These are phyloP conservation scores for Anoplius nigerrimus DNA, from an alignment of 2,888 invertebrate genomes.

Conservation along the genomic window DNA sequence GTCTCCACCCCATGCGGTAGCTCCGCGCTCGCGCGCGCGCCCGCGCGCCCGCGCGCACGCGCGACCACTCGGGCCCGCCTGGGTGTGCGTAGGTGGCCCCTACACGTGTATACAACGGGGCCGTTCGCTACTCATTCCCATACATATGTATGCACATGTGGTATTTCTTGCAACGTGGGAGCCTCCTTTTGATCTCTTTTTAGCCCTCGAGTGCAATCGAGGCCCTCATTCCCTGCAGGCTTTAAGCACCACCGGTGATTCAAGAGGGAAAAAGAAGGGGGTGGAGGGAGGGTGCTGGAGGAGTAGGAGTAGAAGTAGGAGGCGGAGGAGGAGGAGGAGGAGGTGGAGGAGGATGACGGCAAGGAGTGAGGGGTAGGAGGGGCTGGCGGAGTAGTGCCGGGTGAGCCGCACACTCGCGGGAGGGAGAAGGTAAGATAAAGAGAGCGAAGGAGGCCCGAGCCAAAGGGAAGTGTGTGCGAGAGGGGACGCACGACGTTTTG, in stretches of 20 bases:
- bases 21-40: no score
- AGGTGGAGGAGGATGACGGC: neutral
- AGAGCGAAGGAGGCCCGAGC: neutral
- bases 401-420: neutral
- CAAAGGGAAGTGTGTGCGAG: slow-evolving; percentile 7
- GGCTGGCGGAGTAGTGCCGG: neutral
- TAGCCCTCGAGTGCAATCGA: slow-evolving; percentile 54
- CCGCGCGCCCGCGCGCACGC: no score
- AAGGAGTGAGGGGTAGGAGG: neutral
- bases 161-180: slow-evolving; percentile 47
- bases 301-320: no score
- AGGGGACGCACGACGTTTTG: slow-evolving; percentile 56
- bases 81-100: slow-evolving; percentile 38
- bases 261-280: slow-evolving; percentile 39
- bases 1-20: slow-evolving; percentile 12
- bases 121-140: slow-evolving; percentile 12
- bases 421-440: neutral
- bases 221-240: slow-evolving; percentile 39
- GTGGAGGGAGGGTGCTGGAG: neutral
- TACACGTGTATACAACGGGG: slow-evolving; percentile 28
- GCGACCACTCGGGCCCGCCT: neutral
- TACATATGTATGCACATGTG: slow-evolving; percentile 29
- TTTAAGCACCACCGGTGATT: slow-evolving; percentile 46
- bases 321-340: no score
- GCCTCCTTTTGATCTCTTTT: slow-evolving; percentile 58